Evolutionary conservation across 1,140 invertebrate genomes (phyloP), one percentile per base, ranked within the genome.

Genomic region (Amyelois transitella): DNA sequence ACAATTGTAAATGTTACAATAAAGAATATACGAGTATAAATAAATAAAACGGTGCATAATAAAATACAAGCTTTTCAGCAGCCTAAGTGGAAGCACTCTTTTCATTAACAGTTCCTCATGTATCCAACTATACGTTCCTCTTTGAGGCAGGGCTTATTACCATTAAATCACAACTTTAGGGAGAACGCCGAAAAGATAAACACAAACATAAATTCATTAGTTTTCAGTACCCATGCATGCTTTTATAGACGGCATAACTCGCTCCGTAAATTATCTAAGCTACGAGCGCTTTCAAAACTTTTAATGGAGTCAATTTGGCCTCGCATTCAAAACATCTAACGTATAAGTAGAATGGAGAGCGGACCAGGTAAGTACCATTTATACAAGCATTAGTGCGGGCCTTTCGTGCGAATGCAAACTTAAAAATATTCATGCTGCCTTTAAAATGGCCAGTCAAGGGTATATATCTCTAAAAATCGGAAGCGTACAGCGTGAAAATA

Each of bases 291-390:
- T 86, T 81, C 80, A 79, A 75, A 86, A 85, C 75, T 85, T 86
- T 85, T 85, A 86, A 86, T 85, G 81, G 81, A 86, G 80, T 81
- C 81, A 86, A 81, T 86, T 85, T 81, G 74, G 80, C 70, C 61
- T 68, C 72, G 75, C 73, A 85, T 85, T 85, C 78, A 81, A 83
- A 83, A 83, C 77, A 84, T 60, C 68, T 66, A 69, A 77, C 65
- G 63, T 69, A 64, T 60, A 38, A 10, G 10, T 38, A 48, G 66
- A 58, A 72, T 64, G 45, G 64, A 62, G 66, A 64, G 65, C 66
- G 74, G 51, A 20, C 51, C 63, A 65, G 70, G 73, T 74, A 77
- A 79, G 69, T 64, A 69, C 72, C 68, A 75, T 76, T 77, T 79
- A 77, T 75, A 73, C 62, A 75, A 77, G 75, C 69, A 81, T 73